A percentile compares a stretch with the other conserved stretches of the same genome.
Evolutionary conservation across 2,888 invertebrate genomes (phyloP).

Genomic region (Diogma glabrata): DNA sequence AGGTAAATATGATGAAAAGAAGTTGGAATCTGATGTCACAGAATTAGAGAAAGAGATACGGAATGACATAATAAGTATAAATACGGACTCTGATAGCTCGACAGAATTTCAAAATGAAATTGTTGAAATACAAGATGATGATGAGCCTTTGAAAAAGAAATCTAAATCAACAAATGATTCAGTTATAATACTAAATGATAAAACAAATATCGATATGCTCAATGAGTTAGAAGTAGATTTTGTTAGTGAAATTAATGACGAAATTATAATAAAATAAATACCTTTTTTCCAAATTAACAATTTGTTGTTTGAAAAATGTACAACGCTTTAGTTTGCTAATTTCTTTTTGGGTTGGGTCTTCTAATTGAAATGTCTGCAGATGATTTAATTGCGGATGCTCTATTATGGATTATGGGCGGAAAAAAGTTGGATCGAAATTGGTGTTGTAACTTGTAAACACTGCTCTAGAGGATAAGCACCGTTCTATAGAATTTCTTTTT

Average conservation of each 20-base stretch:
- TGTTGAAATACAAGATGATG: conserved; percentile 12
- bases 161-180: not conserved
- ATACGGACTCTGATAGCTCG: not conserved
- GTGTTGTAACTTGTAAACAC: no score
- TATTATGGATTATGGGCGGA: no score
- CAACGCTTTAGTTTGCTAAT: no score
- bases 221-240: conserved; percentile 8
- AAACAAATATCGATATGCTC: conserved; percentile 4
- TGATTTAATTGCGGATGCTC: no score
- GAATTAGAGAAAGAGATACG: not conserved
- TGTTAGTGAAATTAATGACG: conserved; percentile 14
- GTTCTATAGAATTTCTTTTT: no score
- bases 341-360: no score
- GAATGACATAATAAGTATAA: not conserved
- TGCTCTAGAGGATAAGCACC: no score
- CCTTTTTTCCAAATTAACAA: no score
- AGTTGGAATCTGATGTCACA: not conserved
- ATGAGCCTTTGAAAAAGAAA: conserved; percentile 11
- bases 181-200: not conserved
- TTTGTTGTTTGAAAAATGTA: no score
- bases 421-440: no score
- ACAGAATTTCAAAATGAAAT: conserved; percentile 16
- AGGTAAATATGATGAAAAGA: not conserved
- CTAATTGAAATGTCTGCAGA: no score
- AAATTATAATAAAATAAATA: not conserved